Evolutionary conservation across 2,113 vertebrate species (phyloP), one percentile per base, ranked within the genome.

Genomic region (Clarias gariepinus): DNA sequence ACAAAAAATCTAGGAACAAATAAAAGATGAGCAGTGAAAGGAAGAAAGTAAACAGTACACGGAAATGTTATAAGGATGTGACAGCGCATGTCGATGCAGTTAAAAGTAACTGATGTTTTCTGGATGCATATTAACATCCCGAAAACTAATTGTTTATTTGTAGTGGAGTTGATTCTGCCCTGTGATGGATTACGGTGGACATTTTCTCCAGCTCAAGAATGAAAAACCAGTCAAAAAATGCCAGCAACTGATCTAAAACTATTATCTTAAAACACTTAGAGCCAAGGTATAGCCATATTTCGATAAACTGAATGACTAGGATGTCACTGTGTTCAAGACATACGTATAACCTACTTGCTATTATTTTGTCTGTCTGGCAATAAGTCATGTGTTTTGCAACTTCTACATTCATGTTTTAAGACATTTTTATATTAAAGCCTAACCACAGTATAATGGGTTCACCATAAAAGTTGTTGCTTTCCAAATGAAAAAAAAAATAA

Each of bases 111-210:
- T 94, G 94, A 95, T 95, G 91, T 88, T 88, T 90, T 61, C 86
- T 92, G 89, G 92, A 91, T 93, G 92, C 91, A 93, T 94, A 95
- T 94, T 94, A 95, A 95, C 94, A 95, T 94, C 93, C 94, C 94
- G 92, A 94, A 95, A 91, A 94, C 95, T 95, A 95, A 95, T 95
- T 94, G 94, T 95, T 95, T 94, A 94, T 93, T 95, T 28, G 64
- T 68, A 68, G 90, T 92, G 90, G 91, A 93, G 93, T 94, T 95
- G 93, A 94, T 94, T 93, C 87, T 77, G 82, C 88, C 89, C 61
- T 60, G 87, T 95, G 94, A 95, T 95, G 94, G 94, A 95, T 95
- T 92, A 93, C 85, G 78, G 92, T 91, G 93, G 90, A 93, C 93
- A 77, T 86, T 90, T 87, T 33, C 13, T 33, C 15, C 64, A 68